Conservation (phyloP, 2,888 invertebrate species). For the Polydrusus cervinus region DNA sequence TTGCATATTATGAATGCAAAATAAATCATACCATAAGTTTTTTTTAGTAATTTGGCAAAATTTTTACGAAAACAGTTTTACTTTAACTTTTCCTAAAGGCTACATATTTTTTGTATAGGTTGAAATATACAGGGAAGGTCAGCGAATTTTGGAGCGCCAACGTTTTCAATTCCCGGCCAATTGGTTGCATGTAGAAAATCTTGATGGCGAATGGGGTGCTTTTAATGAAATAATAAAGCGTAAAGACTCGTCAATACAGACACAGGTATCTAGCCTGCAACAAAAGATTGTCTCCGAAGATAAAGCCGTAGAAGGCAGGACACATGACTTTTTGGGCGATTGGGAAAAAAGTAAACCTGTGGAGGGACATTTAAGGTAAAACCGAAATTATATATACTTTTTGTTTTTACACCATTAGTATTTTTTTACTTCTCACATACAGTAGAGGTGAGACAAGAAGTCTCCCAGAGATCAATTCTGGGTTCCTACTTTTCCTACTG, state of each 20-base stretch:
- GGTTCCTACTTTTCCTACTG: too few species aligned
- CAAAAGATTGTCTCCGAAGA: slow-evolving; percentile 99
- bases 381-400: not conserved
- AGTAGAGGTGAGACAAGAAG: too few species aligned
- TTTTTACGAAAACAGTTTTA: too few species aligned
- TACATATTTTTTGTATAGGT: slow-evolving; percentile 70
- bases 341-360: slow-evolving; percentile 99
- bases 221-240: slow-evolving; percentile 99
- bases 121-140: slow-evolving; percentile 96
- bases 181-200: slow-evolving; percentile 99
- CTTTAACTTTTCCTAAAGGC: too few species aligned
- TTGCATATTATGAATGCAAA: too few species aligned
- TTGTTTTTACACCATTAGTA: too few species aligned
- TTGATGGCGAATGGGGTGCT: slow-evolving; percentile 99
- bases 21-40: too few species aligned
- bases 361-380: slow-evolving; percentile 84
- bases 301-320: slow-evolving; percentile 96
- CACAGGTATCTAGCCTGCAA: slow-evolving; percentile 94
- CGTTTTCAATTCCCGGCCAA: slow-evolving; percentile 96
- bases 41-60: too few species aligned
- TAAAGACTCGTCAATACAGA: slow-evolving; percentile 97
- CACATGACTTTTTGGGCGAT: slow-evolving; percentile 92
- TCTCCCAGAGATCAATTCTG: too few species aligned
- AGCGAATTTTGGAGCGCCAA: slow-evolving; percentile 96
- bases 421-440: not conserved